Base-by-base conservation (phyloP, 2,113 vertebrate genomes). In the Phylloscopus whistleri region DNA sequence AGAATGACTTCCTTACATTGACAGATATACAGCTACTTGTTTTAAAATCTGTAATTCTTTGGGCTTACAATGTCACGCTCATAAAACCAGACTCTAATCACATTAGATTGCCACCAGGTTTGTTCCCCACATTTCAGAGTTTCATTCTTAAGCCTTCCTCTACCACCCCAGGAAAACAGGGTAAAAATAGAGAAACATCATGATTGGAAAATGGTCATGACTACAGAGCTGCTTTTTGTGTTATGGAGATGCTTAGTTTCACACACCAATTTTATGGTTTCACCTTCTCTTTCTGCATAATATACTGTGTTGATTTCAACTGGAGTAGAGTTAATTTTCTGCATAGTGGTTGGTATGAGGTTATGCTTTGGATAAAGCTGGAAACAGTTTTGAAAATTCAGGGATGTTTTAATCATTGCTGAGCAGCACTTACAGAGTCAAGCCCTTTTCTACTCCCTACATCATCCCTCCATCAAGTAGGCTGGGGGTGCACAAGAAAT, bases 381-480 rank as follows among this genome's bases (percentile, higher is more conserved):
- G 27, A 52, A 52, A 33, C 13, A 19, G 5, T 44, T 37, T 24
- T 66, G 68, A 74, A 59, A 58, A 28, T 37, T 66, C 44, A 66
- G 59, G 11, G 58, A 16, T 37, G 5, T 37, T 66, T 59, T 52
- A 28, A 39, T 74, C 53, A 44, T 30, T 16, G 8, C 31, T 39
- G 8, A 52, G 53, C 12, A 82, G 37, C 33, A 46, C 22, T 52
- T 28, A 28, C 1, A 24, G 7, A 21, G 53, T 59, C 33, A 46
- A 52, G 18, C 19, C 9, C 3, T 75, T 67, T 67, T 59, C 52
- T 46, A 7, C 37, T 24, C 10, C 33, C 28, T 51, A 28, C 4
- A 7, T 19, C 33, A 74, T 24, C 51, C 18, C 68, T 58, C 28
- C 12, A 66, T 4, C 0, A 0, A 39, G 33, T 14, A 67, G 37